Base-by-base conservation (phyloP, 2,113 vertebrate species). In the Raja brachyura region DNA sequence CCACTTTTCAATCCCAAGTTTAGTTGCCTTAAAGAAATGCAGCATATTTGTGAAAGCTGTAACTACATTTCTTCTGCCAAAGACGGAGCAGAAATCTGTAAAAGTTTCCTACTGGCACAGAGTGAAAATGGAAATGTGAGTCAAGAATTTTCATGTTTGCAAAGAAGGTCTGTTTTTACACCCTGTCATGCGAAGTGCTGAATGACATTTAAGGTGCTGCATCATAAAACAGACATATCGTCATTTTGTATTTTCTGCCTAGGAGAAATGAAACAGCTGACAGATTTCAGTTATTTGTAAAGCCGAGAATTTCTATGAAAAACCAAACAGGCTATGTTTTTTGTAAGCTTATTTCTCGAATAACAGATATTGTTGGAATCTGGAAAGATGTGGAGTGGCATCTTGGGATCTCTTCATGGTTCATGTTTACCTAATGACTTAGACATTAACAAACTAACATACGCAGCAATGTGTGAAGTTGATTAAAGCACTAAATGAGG, bases 101-200 rank as follows among this genome's bases (percentile, higher is more conserved):
- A 92, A 92, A 54, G 20, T 22, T 73, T 92, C 63, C 39, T 22
- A 25, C 90, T 54, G 39, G 33, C 90, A 73, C 66, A 54, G 66
- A 73, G 90, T 1, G 39, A 92, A 92, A 92, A 68, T 54, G 68
- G 90, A 92, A 70, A 20, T 92, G 33, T 25, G 5, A 92, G n/a
- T 63, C n/a, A 18, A 66, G 28, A 88, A 88, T n/a, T 31, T 63
- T 88, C 83, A 63, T 31, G 83, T 63, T n/a, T 88, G 59, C 83
- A 88, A 63, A 31, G 56, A 48, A 25, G 66, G 11, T 73, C 16
- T 73, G 88, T 48, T 48, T 90, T 70, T 92, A 92, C 88, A 92
- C 68, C 66, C 66, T 92, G 63, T 90, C 88, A 68, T 48, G 48
- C 79, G 20, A 83, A 54, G 83, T 63, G 83, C 83, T 66, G 83